These are phyloP conservation scores for Nothoprocta perdicaria DNA, from an alignment of 2,113 vertebrate genomes.

Conservation along the genomic window DNA sequence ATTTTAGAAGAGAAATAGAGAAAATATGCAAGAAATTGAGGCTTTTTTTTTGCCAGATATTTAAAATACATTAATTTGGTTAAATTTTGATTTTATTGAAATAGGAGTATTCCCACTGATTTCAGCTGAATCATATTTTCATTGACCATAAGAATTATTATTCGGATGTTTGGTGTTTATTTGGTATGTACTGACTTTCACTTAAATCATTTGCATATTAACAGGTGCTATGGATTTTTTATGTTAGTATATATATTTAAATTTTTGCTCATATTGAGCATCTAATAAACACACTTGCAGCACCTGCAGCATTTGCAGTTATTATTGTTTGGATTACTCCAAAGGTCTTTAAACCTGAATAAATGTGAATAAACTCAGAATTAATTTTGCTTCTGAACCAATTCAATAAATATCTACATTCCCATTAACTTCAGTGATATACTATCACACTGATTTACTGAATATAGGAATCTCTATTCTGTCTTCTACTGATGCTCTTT, in stretches of 20 bases:
- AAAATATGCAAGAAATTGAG: not conserved
- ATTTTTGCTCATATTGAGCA: not conserved
- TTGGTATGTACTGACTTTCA: not conserved
- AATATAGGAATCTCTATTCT: not conserved
- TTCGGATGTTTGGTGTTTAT: not conserved
- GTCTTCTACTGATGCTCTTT: not conserved
- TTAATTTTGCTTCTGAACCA: not conserved
- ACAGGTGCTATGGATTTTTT: not conserved
- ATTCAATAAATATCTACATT: not conserved
- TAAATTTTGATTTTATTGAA: not conserved
- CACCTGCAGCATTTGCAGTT: not conserved
- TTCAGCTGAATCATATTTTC: not conserved
- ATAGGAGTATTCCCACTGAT: not conserved
- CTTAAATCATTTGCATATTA: not conserved
- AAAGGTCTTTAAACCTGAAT: not conserved
- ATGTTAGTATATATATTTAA: not conserved
- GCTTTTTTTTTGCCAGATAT: not conserved
- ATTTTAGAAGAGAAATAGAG: not conserved
- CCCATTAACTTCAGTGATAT: not conserved
- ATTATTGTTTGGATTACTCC: not conserved
- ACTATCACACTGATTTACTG: not conserved
- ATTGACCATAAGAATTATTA: not conserved
- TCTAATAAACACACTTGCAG: not conserved
- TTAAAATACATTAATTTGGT: not conserved
- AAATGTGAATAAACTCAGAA: not conserved